Base-by-base conservation (phyloP, 2,888 invertebrate genomes). In the Cephus runcator region DNA sequence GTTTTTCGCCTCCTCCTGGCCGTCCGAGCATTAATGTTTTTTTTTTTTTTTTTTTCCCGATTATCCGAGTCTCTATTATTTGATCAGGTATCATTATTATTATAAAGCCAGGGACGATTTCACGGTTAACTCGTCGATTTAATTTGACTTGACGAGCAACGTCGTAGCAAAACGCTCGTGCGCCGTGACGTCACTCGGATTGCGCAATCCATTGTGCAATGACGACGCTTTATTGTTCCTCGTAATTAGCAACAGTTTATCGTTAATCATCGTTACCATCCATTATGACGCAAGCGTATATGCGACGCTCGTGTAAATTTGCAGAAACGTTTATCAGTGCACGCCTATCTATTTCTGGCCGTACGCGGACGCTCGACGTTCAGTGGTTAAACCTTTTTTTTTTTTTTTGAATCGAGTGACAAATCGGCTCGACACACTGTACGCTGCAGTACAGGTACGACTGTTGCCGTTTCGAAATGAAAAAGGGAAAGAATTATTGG, bases 221-320 rank as follows among this genome's bases (percentile, higher is more conserved):
- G 33, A 71, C 71, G 30, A 30, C 4, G 71, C 71, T 33, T 71
- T 81, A 76, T 80, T 80, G 79, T 80, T 83, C 83, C 79, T 81
- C 82, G 82, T 87, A 87, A 87, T 87, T 87, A 87, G 83, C 82
- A 79, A 80, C 78, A 80, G 81, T 80, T 77, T 80, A 79, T 83
- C 85, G 84, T 86, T 85, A 85, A 86, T 87, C 81, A 82, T 82
- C 80, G 81, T 71, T 71, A 12, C 71, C 31, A 12, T 23, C 31
- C 71, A 34, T 71, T 30, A 31, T 71, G 71, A 33, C 71, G 71
- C 71, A 71, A 71, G 71, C 71, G 31, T 15, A 2, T 15, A 2
- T 9, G 0, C 71, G 71, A 33, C 12, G 31, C 33, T 15, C 12
- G 31, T 71, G 71, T 12, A 71, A 71, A 71, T 71, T 71, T 71